phyloP scores from a whole-genome alignment of 2,113 vertebrate species.

The Paracanthobrama guichenoti region DNA sequence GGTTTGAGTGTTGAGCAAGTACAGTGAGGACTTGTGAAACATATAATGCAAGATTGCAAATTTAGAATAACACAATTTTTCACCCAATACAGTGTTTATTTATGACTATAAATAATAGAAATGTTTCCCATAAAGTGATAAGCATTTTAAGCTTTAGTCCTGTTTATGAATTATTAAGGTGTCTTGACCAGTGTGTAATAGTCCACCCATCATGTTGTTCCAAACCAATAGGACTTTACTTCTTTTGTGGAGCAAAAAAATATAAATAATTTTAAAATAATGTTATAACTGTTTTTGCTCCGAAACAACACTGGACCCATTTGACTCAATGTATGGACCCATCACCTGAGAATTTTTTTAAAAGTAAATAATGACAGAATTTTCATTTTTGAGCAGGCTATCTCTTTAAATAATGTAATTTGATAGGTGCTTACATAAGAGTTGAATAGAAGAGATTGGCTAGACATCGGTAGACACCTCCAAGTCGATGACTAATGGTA shows the following conservation, averaged over 20 bases:
- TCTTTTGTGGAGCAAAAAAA: not conserved
- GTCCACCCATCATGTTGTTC: not conserved
- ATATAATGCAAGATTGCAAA: not conserved
- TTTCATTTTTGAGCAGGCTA: not conserved
- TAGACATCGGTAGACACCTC: not conserved
- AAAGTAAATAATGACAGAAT: not conserved
- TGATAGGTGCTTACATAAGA: not conserved
- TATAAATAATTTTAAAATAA: too few species aligned
- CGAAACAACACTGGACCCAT: not conserved
- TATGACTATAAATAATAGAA: not conserved
- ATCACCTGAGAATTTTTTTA: too few species aligned
- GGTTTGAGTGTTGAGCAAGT: not conserved
- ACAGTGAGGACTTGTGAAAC: slow-evolving; percentile 1
- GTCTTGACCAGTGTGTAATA: too few species aligned
- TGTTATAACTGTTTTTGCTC: not conserved
- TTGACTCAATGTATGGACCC: not conserved
- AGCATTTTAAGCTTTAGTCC: not conserved
- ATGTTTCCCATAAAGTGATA: not conserved
- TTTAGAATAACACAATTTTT: not conserved
- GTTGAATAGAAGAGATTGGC: not conserved
- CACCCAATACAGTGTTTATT: not conserved
- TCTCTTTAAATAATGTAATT: not conserved
- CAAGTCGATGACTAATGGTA: slow-evolving; percentile 44
- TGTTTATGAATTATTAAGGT: not conserved
- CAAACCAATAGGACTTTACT: not conserved